Conservation (phyloP, 2,888 invertebrate genomes). For the Mystacides longicornis region DNA sequence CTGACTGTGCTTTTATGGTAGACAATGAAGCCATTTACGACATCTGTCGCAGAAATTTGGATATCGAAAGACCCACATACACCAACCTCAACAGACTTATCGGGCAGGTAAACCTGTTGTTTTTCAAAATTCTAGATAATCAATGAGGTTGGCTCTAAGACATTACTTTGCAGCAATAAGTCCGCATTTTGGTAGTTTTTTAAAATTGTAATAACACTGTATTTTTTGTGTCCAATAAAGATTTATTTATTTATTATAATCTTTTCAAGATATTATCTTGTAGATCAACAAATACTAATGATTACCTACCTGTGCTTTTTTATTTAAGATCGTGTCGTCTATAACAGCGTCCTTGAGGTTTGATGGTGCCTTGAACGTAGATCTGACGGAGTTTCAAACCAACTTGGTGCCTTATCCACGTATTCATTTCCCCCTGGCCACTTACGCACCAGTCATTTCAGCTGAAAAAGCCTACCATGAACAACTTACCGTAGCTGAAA, state of each 20-base stretch:
- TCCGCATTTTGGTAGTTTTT: no score
- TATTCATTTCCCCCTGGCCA: constrained; percentile 88
- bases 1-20: constrained; percentile 89
- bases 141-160: neutral
- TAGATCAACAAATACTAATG: no score
- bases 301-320: constrained; percentile 3
- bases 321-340: constrained; percentile 74
- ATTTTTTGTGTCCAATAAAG: no score
- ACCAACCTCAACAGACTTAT: constrained; percentile 82
- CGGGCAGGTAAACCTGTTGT: constrained; percentile 49
- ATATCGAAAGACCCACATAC: constrained; percentile 78
- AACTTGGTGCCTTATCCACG: constrained; percentile 91
- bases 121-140: neutral
- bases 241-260: no score
- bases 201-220: no score
- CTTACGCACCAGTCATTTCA: constrained; percentile 87
- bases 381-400: constrained; percentile 90
- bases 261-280: no score
- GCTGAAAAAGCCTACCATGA: constrained; percentile 92
- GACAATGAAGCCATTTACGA: constrained; percentile 86
- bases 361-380: constrained; percentile 88
- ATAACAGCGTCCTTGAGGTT: constrained; percentile 89
- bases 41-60: constrained; percentile 79
- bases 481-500: constrained; percentile 82
- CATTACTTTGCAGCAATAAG: no score